Base-by-base conservation (phyloP, 2,888 invertebrate species). In the Acrocyrtus sp. region DNA sequence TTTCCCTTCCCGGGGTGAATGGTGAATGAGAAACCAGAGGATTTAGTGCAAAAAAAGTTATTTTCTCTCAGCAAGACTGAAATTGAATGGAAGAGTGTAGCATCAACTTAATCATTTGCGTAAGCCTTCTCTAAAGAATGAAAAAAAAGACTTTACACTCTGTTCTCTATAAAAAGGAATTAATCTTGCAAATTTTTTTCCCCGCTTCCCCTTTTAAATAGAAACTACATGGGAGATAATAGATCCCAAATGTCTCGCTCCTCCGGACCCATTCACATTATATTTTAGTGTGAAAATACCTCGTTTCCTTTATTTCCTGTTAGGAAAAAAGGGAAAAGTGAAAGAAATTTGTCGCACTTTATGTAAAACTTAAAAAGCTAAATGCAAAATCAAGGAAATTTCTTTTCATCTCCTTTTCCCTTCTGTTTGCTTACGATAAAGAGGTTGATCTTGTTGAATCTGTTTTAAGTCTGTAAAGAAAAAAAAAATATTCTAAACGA, bases 231-330 rank as follows among this genome's bases (percentile, higher is more conserved):
- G 34, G 12, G 12, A 34, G 6, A 34, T 8, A 70, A 70, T 70
- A 63, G 48, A 70, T 70, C 70, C 70, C 70, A 57, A 57, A 48
- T 70, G 70, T 62, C 70, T 70, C 70, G 57, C 57, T 70, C 62
- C 50, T 57, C 57, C 50, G 57, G 50, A 61, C 50, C 47, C 63
- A 48, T 70, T 70, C 57, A 57, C 62, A 62, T 70, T 70, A 62
- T 62, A 70, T 70, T 70, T 62, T 34, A n/a, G n/a, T n/a, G n/a
- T n/a, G n/a, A n/a, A n/a, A n/a, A n/a, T n/a, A 12, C 34, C 34
- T 34, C 12, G 34, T 34, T 12, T 34, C 34, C 34, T n/a, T n/a
- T n/a, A 34, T 34, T 34, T 34, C 12, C 34, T 34, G 6, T 34
- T 5, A 34, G 12, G 5, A 34, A 34, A 34, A 34, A 12, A 34